Evolutionary conservation across 1,140 invertebrate species (phyloP).

Genomic region (Penaeus japonicus): DNA sequence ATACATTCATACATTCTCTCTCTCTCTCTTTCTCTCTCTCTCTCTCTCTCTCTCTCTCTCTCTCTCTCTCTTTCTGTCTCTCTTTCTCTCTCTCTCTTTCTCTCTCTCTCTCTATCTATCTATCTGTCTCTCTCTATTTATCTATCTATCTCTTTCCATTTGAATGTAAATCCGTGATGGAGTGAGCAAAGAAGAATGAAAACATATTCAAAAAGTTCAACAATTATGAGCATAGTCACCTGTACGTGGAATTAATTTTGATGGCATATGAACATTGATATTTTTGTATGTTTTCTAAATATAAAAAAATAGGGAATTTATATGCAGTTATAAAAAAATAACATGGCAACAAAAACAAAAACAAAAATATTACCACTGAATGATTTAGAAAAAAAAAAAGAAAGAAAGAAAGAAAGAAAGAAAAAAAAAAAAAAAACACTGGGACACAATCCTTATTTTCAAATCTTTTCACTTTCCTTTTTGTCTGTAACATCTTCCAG

Average conservation of each 20-base stretch:
- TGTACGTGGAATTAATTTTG: no score
- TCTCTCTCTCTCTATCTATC: neutral
- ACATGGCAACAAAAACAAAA: no score
- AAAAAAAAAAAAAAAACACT: no score
- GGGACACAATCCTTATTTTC: neutral
- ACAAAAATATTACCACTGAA: neutral
- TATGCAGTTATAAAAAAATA: no score
- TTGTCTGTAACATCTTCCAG: neutral
- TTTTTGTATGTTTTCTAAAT: no score
- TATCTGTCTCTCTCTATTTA: neutral
- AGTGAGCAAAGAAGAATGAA: no score
- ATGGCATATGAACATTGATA: no score
- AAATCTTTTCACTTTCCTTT: neutral
- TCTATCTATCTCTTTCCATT: neutral
- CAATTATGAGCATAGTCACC: no score
- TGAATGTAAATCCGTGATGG: neutral
- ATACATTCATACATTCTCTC: neutral
- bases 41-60: slow-evolving; percentile 2
- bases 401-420: no score
- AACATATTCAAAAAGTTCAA: no score
- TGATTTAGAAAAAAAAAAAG: neutral
- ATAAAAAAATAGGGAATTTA: no score
- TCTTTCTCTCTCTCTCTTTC: neutral
- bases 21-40: neutral
- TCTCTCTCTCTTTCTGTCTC: slow-evolving; percentile 7